These are phyloP conservation scores for Callospermophilus lateralis DNA, from an alignment of 2,113 vertebrate genomes.

Conservation along the genomic window DNA sequence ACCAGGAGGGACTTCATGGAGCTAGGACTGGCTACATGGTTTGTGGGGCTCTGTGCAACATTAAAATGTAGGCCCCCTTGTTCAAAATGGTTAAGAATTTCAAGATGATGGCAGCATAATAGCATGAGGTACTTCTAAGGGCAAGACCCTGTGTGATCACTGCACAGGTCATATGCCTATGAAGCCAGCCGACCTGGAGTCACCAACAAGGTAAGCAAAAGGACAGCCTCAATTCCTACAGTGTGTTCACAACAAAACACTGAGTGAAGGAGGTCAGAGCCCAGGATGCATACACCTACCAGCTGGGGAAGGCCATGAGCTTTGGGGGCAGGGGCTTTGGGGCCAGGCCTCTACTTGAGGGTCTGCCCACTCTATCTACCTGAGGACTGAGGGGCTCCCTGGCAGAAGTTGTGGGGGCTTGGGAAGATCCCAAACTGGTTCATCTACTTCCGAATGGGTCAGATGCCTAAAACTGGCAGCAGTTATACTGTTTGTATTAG, in stretches of 20 bases:
- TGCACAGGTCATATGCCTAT: not conserved
- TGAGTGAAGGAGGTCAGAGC: not conserved
- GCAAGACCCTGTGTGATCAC: no score
- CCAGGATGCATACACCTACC: rapidly evolving
- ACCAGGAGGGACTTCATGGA: not conserved
- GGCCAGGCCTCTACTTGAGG: not conserved
- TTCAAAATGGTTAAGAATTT: not conserved
- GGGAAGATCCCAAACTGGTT: not conserved
- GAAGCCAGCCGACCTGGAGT: not conserved
- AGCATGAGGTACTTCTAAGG: not conserved
- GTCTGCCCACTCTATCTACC: not conserved
- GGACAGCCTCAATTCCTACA: not conserved
- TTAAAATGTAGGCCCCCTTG: not conserved
- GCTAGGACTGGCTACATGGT: not conserved
- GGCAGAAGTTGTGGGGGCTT: not conserved
- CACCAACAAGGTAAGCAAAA: not conserved
- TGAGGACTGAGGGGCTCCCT: not conserved
- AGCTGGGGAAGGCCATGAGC: not conserved
- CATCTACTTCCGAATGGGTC: not conserved
- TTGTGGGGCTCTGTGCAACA: not conserved
- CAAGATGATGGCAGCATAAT: not conserved
- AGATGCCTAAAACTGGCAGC: not conserved
- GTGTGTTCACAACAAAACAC: not conserved
- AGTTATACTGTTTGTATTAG: no score
- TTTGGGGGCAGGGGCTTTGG: not conserved